Evolutionary conservation across 2,797 vertebrate species (phyloP).

Genomic region (Anguilla obscura): DNA sequence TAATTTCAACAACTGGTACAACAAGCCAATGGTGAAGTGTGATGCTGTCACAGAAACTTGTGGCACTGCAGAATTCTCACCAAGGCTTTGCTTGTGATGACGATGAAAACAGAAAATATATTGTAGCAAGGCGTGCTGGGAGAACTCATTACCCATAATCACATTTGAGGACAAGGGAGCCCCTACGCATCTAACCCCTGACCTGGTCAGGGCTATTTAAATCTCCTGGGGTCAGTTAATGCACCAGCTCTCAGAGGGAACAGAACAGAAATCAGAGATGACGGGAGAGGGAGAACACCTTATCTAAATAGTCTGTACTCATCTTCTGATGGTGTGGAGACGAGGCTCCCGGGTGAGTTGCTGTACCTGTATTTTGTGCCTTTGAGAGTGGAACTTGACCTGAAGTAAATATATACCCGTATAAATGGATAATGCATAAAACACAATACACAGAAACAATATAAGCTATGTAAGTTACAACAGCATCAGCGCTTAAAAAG

Average conservation of each 20-base stretch:
- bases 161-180: neutral
- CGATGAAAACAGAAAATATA: neutral
- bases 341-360: neutral
- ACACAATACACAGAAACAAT: neutral
- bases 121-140: neutral
- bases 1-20: neutral
- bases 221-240: neutral
- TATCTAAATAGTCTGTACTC: neutral
- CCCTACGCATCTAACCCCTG: neutral
- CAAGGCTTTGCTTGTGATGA: neutral
- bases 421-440: neutral
- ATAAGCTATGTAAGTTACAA: neutral
- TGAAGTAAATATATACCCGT: neutral
- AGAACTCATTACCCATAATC: neutral
- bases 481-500: neutral
- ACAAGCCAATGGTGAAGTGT: too few species aligned
- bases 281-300: neutral
- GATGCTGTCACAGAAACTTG: neutral
- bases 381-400: neutral
- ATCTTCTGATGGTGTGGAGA: neutral
- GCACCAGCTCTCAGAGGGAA: neutral
- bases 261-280: constrained; percentile 1
- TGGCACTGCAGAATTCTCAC: neutral
- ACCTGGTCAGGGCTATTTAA: neutral
- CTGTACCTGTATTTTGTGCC: neutral